These are phyloP conservation scores for Pollimyrus isidori DNA, from an alignment of 2,113 vertebrate genomes.

Conservation along the genomic window DNA sequence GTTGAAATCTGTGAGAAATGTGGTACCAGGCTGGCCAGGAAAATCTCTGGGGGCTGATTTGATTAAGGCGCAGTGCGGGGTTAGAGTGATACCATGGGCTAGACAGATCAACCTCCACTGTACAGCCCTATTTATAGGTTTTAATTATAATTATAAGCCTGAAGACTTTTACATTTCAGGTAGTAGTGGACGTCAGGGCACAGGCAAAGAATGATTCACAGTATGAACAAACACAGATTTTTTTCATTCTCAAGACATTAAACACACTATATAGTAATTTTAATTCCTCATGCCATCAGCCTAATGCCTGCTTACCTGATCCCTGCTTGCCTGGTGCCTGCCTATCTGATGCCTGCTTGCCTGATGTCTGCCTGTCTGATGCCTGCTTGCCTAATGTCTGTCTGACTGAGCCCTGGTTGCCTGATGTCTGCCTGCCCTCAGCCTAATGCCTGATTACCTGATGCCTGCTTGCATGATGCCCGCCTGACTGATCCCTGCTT, in stretches of 20 bases:
- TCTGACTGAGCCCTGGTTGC: too few relatives aligned
- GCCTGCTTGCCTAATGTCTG: too few relatives aligned
- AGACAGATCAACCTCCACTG: not conserved
- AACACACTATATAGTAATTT: not conserved
- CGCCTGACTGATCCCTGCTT: too few relatives aligned
- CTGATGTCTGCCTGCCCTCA: too few relatives aligned
- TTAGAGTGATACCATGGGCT: not conserved
- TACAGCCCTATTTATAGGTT: not conserved
- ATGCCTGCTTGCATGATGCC: too few relatives aligned
- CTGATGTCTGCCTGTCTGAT: too few relatives aligned
- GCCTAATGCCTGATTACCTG: too few relatives aligned
- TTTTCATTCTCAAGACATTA: not conserved
- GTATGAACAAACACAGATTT: not conserved
- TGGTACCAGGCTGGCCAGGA: not conserved
- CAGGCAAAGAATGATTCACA: not conserved
- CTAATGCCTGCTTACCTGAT: not conserved
- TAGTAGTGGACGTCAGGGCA: not conserved
- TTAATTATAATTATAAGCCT: not conserved
- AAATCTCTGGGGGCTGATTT: not conserved
- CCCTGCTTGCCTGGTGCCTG: too few relatives aligned
- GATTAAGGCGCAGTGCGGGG: not conserved
- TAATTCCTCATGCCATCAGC: not conserved
- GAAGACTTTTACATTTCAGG: not conserved
- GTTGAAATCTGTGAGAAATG: not conserved
- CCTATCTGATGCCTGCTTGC: too few relatives aligned